These are phyloP conservation scores for Odontocolon sp. DNA, from an alignment of 2,888 invertebrate species.

Conservation along the genomic window DNA sequence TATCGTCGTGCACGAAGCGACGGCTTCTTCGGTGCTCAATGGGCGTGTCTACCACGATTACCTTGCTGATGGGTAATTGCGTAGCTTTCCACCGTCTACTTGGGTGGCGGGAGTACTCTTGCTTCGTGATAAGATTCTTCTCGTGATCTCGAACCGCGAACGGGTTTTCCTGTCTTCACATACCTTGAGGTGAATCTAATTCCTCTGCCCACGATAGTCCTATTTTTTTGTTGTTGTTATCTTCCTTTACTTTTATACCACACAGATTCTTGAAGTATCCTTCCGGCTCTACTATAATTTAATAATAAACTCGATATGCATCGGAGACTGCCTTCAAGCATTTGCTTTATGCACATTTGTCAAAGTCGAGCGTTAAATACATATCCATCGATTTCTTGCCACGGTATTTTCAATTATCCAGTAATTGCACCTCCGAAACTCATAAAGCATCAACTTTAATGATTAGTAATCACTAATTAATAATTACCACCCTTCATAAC, in stretches of 20 bases:
- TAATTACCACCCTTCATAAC: too few species aligned
- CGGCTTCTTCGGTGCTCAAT: constrained; percentile 36
- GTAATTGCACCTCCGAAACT: neutral
- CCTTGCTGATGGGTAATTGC: constrained; percentile 62
- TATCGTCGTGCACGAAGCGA: constrained; percentile 30
- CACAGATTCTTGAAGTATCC: neutral
- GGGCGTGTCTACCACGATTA: constrained; percentile 62
- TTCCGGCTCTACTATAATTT: constrained; percentile 34
- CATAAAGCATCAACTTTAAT: too few species aligned
- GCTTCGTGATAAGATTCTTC: constrained; percentile 33
- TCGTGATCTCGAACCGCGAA: constrained; percentile 21
- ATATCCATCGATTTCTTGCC: neutral
- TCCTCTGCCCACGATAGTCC: constrained; percentile 1
- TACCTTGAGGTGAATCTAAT: constrained; percentile 26
- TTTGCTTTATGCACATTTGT: neutral
- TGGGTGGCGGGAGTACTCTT: constrained; percentile 55
- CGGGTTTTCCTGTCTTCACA: constrained; percentile 21
- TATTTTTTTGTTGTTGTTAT: neutral
- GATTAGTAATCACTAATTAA: neutral
- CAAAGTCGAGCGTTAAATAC: too few species aligned
- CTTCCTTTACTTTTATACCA: neutral
- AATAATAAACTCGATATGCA: constrained; percentile 34
- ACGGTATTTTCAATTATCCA: constrained; percentile 4
- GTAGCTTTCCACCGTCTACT: constrained; percentile 53
- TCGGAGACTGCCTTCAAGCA: neutral